These are phyloP conservation scores for Morone chrysops DNA, from an alignment of 2,113 vertebrate genomes.

Conservation along the genomic window DNA sequence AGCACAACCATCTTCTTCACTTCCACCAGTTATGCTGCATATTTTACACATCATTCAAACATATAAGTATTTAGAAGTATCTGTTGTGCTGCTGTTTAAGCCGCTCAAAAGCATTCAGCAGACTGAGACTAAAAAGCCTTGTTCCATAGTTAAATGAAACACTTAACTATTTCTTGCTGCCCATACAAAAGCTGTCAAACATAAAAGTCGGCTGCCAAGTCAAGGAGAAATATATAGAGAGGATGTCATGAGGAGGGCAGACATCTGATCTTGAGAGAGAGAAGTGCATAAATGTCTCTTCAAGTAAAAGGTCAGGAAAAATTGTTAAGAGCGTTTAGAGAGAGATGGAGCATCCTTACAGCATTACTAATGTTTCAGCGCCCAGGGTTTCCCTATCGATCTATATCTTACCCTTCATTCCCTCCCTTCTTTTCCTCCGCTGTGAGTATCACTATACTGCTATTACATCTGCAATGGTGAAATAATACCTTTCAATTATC, in stretches of 20 bases:
- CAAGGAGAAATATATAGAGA: constrained; percentile 34
- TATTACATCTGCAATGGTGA: constrained; percentile 32
- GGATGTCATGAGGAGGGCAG: constrained; percentile 51
- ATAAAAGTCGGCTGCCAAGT: constrained; percentile 55
- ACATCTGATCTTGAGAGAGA: constrained; percentile 67
- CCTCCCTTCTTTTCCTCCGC: constrained; percentile 23
- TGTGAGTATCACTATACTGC: constrained; percentile 8
- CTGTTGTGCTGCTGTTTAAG: constrained; percentile 3
- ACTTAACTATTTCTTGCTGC: constrained; percentile 22
- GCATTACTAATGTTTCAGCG: constrained; percentile 59
- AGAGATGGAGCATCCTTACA: constrained; percentile 45
- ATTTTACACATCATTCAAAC: not conserved
- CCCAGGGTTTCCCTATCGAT: constrained; percentile 59
- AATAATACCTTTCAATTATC: constrained; percentile 22
- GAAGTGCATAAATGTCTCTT: constrained; percentile 68
- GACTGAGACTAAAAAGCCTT: not conserved
- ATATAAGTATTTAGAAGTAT: not conserved
- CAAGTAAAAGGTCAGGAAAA: constrained; percentile 73
- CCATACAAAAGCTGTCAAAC: constrained; percentile 37
- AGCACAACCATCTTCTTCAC: not conserved
- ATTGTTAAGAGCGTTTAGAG: constrained; percentile 57
- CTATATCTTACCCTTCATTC: constrained; percentile 5
- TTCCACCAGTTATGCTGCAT: not conserved
- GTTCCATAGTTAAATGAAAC: constrained; percentile 28
- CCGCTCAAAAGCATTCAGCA: not conserved